A percentile compares a stretch with the other conserved stretches of the same genome.
These are phyloP conservation scores for Callorhinus ursinus DNA, from an alignment of 2,113 vertebrate species.

Conservation along the genomic window DNA sequence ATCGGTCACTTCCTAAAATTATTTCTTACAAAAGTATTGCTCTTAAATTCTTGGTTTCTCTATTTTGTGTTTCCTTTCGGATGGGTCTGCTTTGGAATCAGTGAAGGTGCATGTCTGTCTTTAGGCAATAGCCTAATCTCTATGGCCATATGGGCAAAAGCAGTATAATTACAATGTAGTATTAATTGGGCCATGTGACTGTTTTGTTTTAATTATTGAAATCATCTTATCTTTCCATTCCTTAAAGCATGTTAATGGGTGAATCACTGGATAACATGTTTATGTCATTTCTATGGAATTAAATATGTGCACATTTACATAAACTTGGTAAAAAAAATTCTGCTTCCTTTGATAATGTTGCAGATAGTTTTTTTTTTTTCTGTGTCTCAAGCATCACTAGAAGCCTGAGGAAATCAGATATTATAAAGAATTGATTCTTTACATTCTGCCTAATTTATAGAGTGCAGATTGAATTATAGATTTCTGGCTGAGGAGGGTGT, in stretches of 20 bases:
- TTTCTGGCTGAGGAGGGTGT: background rate
- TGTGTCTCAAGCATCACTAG: background rate
- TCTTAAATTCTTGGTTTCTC: conserved; percentile 46
- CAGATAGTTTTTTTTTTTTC: background rate
- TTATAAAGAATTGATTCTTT: background rate
- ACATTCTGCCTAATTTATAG: background rate
- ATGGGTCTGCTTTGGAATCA: conserved; percentile 79
- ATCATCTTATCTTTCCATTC: conserved; percentile 67
- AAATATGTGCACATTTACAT: background rate
- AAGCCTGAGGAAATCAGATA: background rate
- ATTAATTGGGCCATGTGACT: conserved; percentile 73
- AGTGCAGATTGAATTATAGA: background rate
- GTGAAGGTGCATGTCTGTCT: conserved; percentile 81
- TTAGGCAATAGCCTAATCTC: conserved; percentile 80
- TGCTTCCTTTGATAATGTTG: background rate
- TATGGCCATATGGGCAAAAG: conserved; percentile 76
- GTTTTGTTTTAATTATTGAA: conserved; percentile 68
- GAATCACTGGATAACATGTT: background rate
- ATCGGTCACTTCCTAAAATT: conserved; percentile 4
- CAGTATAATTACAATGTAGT: conserved; percentile 76
- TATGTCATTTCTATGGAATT: conserved; percentile 7
- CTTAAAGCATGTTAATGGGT: conserved; percentile 56
- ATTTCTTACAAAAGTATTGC: background rate
- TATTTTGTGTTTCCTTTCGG: conserved; percentile 60
- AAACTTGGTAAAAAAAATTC: background rate